Conservation (phyloP, 1,140 invertebrate genomes). For the Brachionus koreanus region DNA sequence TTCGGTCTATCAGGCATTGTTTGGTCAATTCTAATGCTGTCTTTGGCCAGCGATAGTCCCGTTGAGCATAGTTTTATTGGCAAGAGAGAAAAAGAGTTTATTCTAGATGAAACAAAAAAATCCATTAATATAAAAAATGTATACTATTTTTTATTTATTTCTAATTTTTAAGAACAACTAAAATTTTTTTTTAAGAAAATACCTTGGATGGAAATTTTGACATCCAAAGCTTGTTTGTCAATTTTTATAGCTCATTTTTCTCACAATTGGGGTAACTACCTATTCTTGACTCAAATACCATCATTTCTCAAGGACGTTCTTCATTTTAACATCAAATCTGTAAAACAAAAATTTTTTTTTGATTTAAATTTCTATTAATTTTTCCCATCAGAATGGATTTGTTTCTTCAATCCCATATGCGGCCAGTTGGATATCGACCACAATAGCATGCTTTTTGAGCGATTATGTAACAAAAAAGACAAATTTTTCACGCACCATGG, state of each 20-base stretch:
- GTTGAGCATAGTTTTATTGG: constrained; percentile 78
- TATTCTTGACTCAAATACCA: constrained; percentile 63
- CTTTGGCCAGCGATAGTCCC: constrained; percentile 79
- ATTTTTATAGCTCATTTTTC: constrained; percentile 82
- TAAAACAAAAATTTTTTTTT: constrained; percentile 47
- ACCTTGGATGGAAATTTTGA: constrained; percentile 71
- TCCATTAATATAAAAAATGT: neutral
- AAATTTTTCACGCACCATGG: constrained; percentile 5
- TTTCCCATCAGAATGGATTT: constrained; percentile 28
- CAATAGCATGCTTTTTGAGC: neutral
- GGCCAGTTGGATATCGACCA: constrained; percentile 17
- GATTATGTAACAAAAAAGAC: neutral
- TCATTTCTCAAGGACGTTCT: constrained; percentile 58
- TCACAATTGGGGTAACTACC: constrained; percentile 91
- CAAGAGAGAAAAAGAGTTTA: constrained; percentile 74
- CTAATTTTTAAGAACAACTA: neutral
- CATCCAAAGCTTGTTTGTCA: constrained; percentile 80
- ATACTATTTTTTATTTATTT: neutral
- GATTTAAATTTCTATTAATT: neutral
- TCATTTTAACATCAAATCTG: constrained; percentile 55
- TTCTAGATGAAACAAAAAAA: constrained; percentile 54
- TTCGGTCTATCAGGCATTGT: constrained; percentile 64
- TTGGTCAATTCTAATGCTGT: constrained; percentile 80
- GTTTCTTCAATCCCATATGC: constrained; percentile 38
- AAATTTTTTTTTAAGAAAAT: neutral